These are phyloP conservation scores for Prorops nasuta DNA, from an alignment of 1,140 invertebrate species.

Conservation along the genomic window DNA sequence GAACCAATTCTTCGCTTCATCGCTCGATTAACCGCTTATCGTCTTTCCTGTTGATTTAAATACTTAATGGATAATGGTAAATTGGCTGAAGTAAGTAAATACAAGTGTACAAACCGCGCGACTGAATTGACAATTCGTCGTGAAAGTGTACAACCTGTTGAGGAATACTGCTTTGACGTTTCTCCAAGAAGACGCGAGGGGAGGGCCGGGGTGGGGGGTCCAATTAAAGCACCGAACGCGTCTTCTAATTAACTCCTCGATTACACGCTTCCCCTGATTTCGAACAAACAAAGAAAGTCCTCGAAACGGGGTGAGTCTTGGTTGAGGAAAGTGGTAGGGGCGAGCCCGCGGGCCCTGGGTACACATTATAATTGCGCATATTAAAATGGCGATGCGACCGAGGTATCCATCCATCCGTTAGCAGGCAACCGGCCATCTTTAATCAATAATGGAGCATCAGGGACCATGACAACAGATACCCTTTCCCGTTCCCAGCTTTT, in stretches of 20 bases:
- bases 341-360: constrained; percentile 26
- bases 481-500: constrained; percentile 34
- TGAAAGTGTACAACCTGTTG: constrained; percentile 31
- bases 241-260: constrained; percentile 55
- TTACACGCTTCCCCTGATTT: constrained; percentile 48
- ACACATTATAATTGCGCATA: constrained; percentile 56
- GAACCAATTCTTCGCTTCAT: too few relatives aligned
- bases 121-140: too few relatives aligned
- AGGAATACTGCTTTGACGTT: too few relatives aligned
- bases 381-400: constrained; percentile 52
- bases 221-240: constrained; percentile 49
- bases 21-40: too few relatives aligned
- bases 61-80: too few relatives aligned
- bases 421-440: constrained; percentile 51
- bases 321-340: background rate
- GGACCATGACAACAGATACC: constrained; percentile 58
- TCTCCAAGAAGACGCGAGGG: too few relatives aligned
- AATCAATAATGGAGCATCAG: constrained; percentile 58
- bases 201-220: too few relatives aligned
- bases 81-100: too few relatives aligned
- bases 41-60: too few relatives aligned
- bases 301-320: constrained; percentile 15
- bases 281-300: constrained; percentile 48
- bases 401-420: constrained; percentile 21
- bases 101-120: too few relatives aligned